A percentile compares a stretch with the other conserved stretches of the same genome.
These are phyloP conservation scores for Amphipyra berbera DNA, from an alignment of 2,888 invertebrate species.

Conservation along the genomic window DNA sequence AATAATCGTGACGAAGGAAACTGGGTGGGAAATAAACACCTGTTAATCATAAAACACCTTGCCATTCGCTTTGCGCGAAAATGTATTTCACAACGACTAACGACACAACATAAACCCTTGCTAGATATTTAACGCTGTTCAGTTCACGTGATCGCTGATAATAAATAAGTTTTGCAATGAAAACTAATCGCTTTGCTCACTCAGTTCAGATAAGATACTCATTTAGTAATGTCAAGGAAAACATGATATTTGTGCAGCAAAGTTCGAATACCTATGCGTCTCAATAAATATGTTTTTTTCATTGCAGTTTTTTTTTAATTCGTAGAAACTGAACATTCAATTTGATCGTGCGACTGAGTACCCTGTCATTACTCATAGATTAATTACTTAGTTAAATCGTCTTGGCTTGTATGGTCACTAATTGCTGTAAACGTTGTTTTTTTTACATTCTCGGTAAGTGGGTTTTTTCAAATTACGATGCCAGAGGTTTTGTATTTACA, in stretches of 20 bases:
- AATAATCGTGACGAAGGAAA: constrained; percentile 32
- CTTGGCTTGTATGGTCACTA: constrained; percentile 81
- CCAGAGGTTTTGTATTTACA: constrained; percentile 85
- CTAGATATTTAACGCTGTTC: constrained; percentile 53
- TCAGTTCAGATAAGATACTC: constrained; percentile 59
- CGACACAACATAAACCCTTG: constrained; percentile 33
- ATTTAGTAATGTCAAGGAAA: constrained; percentile 64
- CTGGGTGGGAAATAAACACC: constrained; percentile 33
- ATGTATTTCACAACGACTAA: constrained; percentile 39
- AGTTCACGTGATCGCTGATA: constrained; percentile 59
- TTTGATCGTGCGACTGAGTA: constrained; percentile 66
- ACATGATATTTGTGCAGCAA: constrained; percentile 52
- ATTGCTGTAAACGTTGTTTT: constrained; percentile 86
- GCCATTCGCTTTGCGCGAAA: constrained; percentile 39
- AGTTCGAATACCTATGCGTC: constrained; percentile 40
- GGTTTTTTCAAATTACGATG: constrained; percentile 81
- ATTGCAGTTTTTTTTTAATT: constrained; percentile 43
- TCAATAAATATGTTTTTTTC: constrained; percentile 36
- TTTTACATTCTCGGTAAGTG: constrained; percentile 84
- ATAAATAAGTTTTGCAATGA: constrained; percentile 61
- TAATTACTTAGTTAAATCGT: constrained; percentile 82
- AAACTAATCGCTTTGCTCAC: constrained; percentile 58
- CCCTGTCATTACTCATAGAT: constrained; percentile 72
- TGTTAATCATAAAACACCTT: constrained; percentile 46
- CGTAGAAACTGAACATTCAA: constrained; percentile 59